Percentiles rank a stretch among this genome's conserved stretches.
Conservation (phyloP, 2,797 vertebrate species). For the Chromis chromis region DNA sequence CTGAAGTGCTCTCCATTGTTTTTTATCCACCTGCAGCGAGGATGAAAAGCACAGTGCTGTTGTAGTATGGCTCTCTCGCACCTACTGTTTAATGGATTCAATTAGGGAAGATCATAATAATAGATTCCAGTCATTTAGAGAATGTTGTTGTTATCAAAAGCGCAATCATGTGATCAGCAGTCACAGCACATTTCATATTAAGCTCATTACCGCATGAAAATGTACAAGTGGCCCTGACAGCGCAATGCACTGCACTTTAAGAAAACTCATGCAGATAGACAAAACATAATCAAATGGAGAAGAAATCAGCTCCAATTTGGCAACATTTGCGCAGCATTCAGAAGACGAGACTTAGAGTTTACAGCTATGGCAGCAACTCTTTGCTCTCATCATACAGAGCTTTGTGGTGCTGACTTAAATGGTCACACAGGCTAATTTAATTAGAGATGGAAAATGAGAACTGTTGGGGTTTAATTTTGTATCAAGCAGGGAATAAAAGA, state of each 20-base stretch:
- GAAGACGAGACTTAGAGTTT: background rate
- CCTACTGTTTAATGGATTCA: slow-evolving; percentile 56
- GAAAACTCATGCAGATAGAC: slow-evolving; percentile 12
- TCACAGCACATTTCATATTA: slow-evolving; percentile 44
- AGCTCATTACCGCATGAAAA: slow-evolving; percentile 31
- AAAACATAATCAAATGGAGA: slow-evolving; percentile 2
- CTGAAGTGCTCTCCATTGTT: slow-evolving; percentile 52
- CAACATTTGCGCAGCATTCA: background rate
- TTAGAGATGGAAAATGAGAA: too few species aligned
- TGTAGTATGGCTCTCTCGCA: slow-evolving; percentile 75
- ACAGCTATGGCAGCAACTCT: background rate
- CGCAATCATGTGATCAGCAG: slow-evolving; percentile 45
- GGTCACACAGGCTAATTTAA: too few species aligned
- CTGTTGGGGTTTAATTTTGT: too few species aligned
- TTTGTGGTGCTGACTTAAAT: too few species aligned
- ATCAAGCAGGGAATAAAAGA: too few species aligned
- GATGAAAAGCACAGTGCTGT: slow-evolving; percentile 40
- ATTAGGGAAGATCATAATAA: slow-evolving; percentile 39
- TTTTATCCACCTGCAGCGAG: slow-evolving; percentile 71
- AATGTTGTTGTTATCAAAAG: slow-evolving; percentile 29
- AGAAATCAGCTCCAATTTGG: background rate
- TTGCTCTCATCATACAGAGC: too few species aligned
- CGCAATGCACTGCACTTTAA: background rate
- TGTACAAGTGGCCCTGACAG: slow-evolving; percentile 27
- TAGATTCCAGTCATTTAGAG: slow-evolving; percentile 45